Percentiles rank a stretch among this genome's conserved stretches.
These are phyloP conservation scores for Hyles euphorbiae DNA, from an alignment of 1,140 invertebrate genomes.

Conservation along the genomic window DNA sequence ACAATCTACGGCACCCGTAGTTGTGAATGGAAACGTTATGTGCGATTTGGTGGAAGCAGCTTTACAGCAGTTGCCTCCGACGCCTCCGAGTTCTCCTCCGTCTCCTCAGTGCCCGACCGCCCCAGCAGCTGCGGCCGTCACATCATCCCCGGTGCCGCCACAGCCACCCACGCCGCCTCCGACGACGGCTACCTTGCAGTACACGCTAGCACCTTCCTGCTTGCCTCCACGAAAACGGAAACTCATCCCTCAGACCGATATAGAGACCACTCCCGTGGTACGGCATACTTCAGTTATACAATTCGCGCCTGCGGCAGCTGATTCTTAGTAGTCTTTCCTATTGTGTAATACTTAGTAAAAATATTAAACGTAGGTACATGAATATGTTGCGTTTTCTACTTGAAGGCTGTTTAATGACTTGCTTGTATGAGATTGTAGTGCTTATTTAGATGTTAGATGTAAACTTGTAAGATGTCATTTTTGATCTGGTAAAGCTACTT, in stretches of 20 bases:
- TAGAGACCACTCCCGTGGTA: conserved; percentile 45
- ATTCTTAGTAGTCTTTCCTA: conserved; percentile 34
- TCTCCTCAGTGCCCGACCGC: conserved; percentile 52
- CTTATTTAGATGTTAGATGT: conserved; percentile 1
- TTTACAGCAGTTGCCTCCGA: conserved; percentile 77
- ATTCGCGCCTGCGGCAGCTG: conserved; percentile 80
- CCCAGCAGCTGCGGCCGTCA: conserved; percentile 12
- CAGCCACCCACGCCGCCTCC: conserved; percentile 38
- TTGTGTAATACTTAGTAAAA: neutral
- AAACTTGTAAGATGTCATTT: neutral
- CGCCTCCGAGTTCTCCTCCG: conserved; percentile 80
- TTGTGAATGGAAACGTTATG: conserved; percentile 79
- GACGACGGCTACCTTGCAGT: conserved; percentile 65
- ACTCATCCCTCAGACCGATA: conserved; percentile 78
- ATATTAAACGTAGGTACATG: neutral
- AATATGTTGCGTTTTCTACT: conserved; percentile 4
- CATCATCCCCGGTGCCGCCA: conserved; percentile 32
- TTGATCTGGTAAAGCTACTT: conserved; percentile 2
- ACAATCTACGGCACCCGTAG: conserved; percentile 40
- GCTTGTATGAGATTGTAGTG: conserved; percentile 19
- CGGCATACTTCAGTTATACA: conserved; percentile 88
- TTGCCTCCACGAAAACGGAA: conserved; percentile 87
- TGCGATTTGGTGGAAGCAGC: conserved; percentile 84
- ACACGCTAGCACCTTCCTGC: conserved; percentile 77
- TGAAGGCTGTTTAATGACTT: conserved; percentile 2